Conservation (phyloP, 2,113 vertebrate species). For the Herpetotheres cachinnans region DNA sequence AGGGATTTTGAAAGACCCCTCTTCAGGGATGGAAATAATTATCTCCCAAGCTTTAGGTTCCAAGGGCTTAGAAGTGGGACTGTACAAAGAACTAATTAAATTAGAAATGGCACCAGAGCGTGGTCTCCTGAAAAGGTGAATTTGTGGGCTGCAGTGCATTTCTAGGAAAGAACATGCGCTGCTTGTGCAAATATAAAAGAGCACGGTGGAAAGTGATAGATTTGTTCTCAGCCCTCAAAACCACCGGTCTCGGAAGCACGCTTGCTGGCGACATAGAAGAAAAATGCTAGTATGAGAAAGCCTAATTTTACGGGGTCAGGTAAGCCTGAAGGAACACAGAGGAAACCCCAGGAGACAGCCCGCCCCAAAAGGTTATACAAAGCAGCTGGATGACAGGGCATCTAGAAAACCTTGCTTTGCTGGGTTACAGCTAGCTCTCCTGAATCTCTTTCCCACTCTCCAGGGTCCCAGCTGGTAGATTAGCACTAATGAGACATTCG, state of each 20-base stretch:
- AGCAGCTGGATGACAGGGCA: not conserved
- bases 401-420: not conserved
- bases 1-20: constrained; percentile 34
- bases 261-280: not conserved
- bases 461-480: not conserved
- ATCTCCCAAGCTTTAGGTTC: constrained; percentile 15
- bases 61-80: constrained; percentile 6
- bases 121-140: constrained; percentile 12
- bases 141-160: not conserved
- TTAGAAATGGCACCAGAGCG: constrained; percentile 27
- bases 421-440: not conserved
- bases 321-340: not conserved
- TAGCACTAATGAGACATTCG: not conserved
- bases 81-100: constrained; percentile 34
- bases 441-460: not conserved
- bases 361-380: not conserved
- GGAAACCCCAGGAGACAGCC: not conserved
- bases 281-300: not conserved
- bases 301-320: not conserved
- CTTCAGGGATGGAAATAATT: constrained; percentile 53
- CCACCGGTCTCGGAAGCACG: not conserved
- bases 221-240: not conserved
- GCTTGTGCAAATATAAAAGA: not conserved
- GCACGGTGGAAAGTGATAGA: not conserved
- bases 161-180: not conserved